phyloP scores from a whole-genome alignment of 2,888 invertebrate genomes.

The Meiosimyza decipiens region DNA sequence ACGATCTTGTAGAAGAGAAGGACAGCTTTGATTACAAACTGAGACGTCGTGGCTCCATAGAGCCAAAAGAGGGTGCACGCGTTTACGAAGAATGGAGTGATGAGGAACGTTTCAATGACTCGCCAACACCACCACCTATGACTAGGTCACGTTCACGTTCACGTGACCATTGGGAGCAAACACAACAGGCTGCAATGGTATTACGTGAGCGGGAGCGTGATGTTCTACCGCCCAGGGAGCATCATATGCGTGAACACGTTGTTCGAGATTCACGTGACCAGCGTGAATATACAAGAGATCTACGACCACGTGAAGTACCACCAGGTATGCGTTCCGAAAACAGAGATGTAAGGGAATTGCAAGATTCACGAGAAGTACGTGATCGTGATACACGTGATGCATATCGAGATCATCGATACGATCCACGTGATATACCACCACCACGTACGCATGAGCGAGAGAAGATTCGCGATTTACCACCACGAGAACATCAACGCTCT shows the following conservation, averaged over 20 bases:
- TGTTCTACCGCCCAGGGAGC: conserved; percentile 23
- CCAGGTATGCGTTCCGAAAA: conserved; percentile 25
- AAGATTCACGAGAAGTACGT: conserved; percentile 27
- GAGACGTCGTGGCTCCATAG: conserved; percentile 55
- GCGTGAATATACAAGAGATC: conserved; percentile 37
- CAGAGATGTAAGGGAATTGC: conserved; percentile 12
- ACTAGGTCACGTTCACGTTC: conserved; percentile 46
- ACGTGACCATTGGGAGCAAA: conserved; percentile 47
- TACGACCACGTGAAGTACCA: conserved; percentile 29
- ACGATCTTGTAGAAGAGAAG: conserved; percentile 69
- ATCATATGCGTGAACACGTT: conserved; percentile 10
- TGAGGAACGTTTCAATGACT: conserved; percentile 57
- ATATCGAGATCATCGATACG: conserved; percentile 38
- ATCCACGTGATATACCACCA: conserved; percentile 16
- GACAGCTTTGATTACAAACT: conserved; percentile 45
- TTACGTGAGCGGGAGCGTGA: conserved; percentile 42
- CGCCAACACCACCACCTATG: conserved; percentile 39
- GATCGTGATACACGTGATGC: conserved; percentile 42
- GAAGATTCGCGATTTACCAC: conserved; percentile 38
- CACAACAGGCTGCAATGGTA: conserved; percentile 21
- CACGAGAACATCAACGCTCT: conserved; percentile 35
- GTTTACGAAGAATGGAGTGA: conserved; percentile 63
- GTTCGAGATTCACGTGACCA: conserved; percentile 25
- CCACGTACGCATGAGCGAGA: conserved; percentile 38
- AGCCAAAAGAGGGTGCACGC: conserved; percentile 46